A percentile compares a stretch with the other conserved stretches of the same genome.
Evolutionary conservation across 35 echinoderm and acorn worm genomes (phyloP).

Genomic region (Apostichopus californicus): DNA sequence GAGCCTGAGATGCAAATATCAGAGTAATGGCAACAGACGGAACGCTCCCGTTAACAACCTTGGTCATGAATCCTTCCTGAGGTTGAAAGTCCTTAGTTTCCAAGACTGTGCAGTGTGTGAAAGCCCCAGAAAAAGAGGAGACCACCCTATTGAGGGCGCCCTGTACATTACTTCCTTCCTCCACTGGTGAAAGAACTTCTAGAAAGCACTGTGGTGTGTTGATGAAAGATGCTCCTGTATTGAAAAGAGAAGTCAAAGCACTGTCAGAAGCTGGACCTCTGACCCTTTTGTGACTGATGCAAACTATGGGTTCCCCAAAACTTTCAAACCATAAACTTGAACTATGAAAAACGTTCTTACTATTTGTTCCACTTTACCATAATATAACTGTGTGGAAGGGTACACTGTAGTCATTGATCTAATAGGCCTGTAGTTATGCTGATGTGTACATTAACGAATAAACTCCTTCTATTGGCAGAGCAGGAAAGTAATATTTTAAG

Average conservation of each 20-base stretch:
- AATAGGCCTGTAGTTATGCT: too few relatives aligned
- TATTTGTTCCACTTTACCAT: too few relatives aligned
- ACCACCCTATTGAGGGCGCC: constrained; percentile 65
- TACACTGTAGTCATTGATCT: too few relatives aligned
- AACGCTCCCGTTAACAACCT: constrained; percentile 16
- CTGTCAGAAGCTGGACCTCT: too few relatives aligned
- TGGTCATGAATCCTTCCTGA: background rate
- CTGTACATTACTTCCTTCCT: constrained; percentile 51
- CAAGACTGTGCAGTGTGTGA: constrained; percentile 81
- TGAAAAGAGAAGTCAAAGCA: background rate
- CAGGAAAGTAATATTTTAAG: too few relatives aligned
- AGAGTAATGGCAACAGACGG: constrained; percentile 72
- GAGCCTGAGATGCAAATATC: constrained; percentile 62
- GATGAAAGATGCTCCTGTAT: constrained; percentile 76
- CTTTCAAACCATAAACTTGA: too few relatives aligned
- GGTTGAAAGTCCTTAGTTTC: constrained; percentile 45
- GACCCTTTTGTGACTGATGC: too few relatives aligned
- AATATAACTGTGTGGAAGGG: too few relatives aligned
- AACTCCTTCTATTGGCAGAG: too few relatives aligned
- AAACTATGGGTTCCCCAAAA: too few relatives aligned
- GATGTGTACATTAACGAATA: too few relatives aligned
- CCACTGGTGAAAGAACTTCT: constrained; percentile 60
- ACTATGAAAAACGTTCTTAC: too few relatives aligned
- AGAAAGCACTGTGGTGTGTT: constrained; percentile 81
- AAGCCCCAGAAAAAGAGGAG: constrained; percentile 80